Percentiles rank a stretch among this genome's conserved stretches.
These are phyloP conservation scores for Rhynchotus rufescens DNA, from an alignment of 2,797 vertebrate genomes.

Conservation along the genomic window DNA sequence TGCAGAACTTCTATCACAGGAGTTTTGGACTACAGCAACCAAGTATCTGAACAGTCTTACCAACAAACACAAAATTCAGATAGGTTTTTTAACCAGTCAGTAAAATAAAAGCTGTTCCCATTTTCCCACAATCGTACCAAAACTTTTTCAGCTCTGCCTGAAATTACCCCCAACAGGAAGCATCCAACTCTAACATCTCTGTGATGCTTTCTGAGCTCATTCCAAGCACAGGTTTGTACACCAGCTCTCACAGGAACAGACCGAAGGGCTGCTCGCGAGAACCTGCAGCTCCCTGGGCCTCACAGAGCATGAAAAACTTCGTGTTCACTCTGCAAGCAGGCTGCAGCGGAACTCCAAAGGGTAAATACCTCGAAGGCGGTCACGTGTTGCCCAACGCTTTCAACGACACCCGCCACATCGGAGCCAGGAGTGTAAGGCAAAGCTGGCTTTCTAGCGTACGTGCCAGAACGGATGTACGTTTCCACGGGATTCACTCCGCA, in stretches of 20 bases:
- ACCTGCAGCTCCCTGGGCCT: too few relatives aligned
- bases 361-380: conserved; percentile 83
- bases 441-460: conserved; percentile 76
- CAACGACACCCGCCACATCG: conserved; percentile 88
- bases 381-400: conserved; percentile 84
- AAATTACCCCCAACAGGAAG: neutral
- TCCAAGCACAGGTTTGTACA: neutral
- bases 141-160: neutral
- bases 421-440: conserved; percentile 91
- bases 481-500: conserved; percentile 96
- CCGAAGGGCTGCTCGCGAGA: neutral
- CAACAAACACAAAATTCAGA: neutral
- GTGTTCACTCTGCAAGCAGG: neutral
- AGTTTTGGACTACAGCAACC: neutral
- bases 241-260: neutral
- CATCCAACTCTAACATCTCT: neutral
- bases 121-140: neutral
- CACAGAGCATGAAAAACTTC: too few relatives aligned
- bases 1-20: neutral
- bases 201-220: neutral
- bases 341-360: fast-evolving
- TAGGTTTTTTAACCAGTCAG: neutral
- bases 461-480: conserved; percentile 91
- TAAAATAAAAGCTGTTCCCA: neutral
- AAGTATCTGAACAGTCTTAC: neutral